phyloP scores from a whole-genome alignment of 64 coral and sea anemone genomes.

The Stylophora pistillata region DNA sequence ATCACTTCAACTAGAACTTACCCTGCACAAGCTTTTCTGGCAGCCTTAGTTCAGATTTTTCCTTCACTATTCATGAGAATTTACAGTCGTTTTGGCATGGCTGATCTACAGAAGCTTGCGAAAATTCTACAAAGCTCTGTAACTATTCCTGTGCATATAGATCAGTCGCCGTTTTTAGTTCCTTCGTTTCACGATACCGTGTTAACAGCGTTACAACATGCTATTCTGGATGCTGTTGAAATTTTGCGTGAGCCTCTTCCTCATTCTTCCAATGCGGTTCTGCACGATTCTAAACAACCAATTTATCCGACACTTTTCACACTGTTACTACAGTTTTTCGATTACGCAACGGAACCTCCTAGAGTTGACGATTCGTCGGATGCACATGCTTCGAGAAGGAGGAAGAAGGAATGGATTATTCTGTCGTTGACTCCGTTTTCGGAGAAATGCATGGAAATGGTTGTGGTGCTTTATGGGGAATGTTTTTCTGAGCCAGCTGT shows the following conservation, averaged over 20 bases:
- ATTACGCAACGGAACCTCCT: constrained; percentile 70
- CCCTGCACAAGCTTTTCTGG: constrained; percentile 75
- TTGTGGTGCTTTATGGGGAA: constrained; percentile 66
- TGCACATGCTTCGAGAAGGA: constrained; percentile 4
- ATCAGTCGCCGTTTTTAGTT: constrained; percentile 85
- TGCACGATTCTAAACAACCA: constrained; percentile 84
- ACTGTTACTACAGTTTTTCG: constrained; percentile 73
- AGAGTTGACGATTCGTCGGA: constrained; percentile 49
- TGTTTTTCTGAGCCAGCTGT: constrained; percentile 76
- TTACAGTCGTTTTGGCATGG: constrained; percentile 91
- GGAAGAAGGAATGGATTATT: constrained; percentile 88
- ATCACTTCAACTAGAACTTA: constrained; percentile 56
- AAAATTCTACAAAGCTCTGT: constrained; percentile 72
- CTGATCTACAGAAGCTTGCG: constrained; percentile 93
- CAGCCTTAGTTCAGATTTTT: constrained; percentile 91
- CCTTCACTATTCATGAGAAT: constrained; percentile 85
- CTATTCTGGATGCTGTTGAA: constrained; percentile 81
- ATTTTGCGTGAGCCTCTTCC: constrained; percentile 86
- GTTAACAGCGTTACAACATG: constrained; percentile 79
- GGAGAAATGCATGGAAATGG: constrained; percentile 80
- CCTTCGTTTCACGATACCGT: constrained; percentile 88
- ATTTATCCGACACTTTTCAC: constrained; percentile 95
- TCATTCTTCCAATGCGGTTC: constrained; percentile 53
- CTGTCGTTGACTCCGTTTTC: constrained; percentile 80
- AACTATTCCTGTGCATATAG: constrained; percentile 75